Base-by-base conservation (phyloP, 2,797 vertebrate species). In the Falco novaeseelandiae region DNA sequence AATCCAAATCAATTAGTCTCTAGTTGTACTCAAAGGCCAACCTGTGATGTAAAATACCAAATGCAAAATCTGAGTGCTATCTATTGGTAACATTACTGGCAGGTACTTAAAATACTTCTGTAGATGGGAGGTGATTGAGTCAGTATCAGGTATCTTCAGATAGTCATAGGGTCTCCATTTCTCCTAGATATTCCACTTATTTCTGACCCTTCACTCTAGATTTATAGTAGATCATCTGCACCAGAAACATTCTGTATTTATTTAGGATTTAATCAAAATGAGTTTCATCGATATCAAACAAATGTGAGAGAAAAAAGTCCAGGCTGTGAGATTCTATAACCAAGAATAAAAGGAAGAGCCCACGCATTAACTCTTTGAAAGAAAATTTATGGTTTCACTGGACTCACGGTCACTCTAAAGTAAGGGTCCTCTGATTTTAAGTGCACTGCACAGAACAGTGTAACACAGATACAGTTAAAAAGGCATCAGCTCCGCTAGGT, bases 391-490 rank as follows among this genome's bases (percentile, higher is more conserved):
- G 17, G 23, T 7, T 58, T 81, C 3, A 8, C 44, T 76, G 34
- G 46, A 84, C 66, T 77, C 51, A 57, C 11, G 34, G 27, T n/a
- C 3, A 0, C 44, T 77, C 55, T 81, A 44, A 76, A 80, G 66
- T 11, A 79, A 40, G 29, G 19, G 8, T 66, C 30, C 54, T 54
- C 42, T 38, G 49, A 79, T 76, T 84, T 54, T 69, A 87, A 71
- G 15, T 8, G 12, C 59, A 27, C 42, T 72, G 38, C 36, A 83
- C 13, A 83, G 52, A 86, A 62, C 55, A 62, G 9, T 7, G 2
- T 4, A 30, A 38, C 32, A 59, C 0, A 38, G 8, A 32, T 0
- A 3, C 0, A 54, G 30, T 23, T 51, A 59, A 58, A 83, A 58
- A 82, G 54, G 34, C 46, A 36, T 30, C 23, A 27, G 13, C 20